Evolutionary conservation across 2,113 vertebrate genomes (phyloP).

Genomic region (Fregata magnificens): DNA sequence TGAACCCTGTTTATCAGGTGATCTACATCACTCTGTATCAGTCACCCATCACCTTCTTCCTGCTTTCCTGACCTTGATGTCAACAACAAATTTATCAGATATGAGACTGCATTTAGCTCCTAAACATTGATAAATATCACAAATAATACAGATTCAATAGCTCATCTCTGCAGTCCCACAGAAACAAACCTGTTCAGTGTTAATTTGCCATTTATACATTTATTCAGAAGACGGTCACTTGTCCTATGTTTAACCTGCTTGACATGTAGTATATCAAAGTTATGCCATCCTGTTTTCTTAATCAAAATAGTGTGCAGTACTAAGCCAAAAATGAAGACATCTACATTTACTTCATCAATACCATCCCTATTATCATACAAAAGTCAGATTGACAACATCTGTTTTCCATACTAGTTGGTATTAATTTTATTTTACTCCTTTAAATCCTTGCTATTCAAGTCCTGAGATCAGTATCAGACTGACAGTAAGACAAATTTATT

Average conservation of each 20-base stretch:
- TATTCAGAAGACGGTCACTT: not conserved
- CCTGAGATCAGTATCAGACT: not conserved
- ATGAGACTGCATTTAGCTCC: not conserved
- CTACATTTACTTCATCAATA: not conserved
- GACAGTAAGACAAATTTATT: not conserved
- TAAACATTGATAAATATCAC: not conserved
- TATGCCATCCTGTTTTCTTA: not conserved
- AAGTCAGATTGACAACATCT: not conserved
- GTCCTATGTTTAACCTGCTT: not conserved
- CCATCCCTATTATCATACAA: not conserved
- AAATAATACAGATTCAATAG: not conserved
- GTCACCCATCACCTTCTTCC: not conserved
- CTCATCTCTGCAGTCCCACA: not conserved
- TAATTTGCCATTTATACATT: not conserved
- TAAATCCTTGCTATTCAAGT: not conserved
- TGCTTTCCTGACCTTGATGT: not conserved
- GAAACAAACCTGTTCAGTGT: not conserved
- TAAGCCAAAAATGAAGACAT: not conserved
- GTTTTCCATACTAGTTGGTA: not conserved
- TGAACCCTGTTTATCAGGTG: not conserved
- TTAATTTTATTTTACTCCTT: not conserved
- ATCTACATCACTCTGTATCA: not conserved
- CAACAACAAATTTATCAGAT: not conserved
- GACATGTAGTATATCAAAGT: not conserved
- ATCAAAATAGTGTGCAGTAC: not conserved